phyloP scores from a whole-genome alignment of 2,113 vertebrate genomes.

The Larimichthys crocea region DNA sequence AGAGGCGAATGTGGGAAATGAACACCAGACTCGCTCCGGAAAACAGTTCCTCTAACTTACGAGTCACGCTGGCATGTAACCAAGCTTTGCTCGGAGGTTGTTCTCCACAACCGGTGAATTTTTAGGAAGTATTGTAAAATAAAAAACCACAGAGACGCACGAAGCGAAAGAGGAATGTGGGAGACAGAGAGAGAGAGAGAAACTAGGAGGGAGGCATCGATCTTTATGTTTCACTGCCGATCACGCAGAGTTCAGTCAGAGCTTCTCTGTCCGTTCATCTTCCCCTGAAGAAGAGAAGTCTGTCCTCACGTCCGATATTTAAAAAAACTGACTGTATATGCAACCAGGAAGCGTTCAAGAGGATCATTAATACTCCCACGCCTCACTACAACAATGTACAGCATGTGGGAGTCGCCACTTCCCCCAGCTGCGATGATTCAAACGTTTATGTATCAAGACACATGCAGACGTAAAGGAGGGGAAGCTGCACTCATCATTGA shows the following conservation, averaged over 20 bases:
- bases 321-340: neutral
- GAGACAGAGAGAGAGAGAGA: neutral
- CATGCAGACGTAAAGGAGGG: neutral
- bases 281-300: neutral
- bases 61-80: slow-evolving; percentile 1
- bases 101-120: neutral
- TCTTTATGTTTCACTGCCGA: slow-evolving; percentile 4
- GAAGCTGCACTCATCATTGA: neutral
- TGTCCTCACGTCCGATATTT: neutral
- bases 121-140: neutral
- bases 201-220: neutral
- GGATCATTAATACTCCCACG: slow-evolving; percentile 25
- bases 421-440: neutral
- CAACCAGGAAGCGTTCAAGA: neutral
- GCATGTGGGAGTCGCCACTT: slow-evolving; percentile 16
- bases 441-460: neutral
- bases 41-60: slow-evolving; percentile 13
- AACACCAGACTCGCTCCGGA: neutral
- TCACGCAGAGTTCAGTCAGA: slow-evolving; percentile 1
- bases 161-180: neutral
- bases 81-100: neutral
- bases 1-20: slow-evolving; percentile 10
- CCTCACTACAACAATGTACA: neutral
- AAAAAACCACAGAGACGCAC: neutral
- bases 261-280: neutral